A percentile compares a stretch with the other conserved stretches of the same genome.
These are phyloP conservation scores for Actenoides hombroni DNA, from an alignment of 2,113 vertebrate species.

Conservation along the genomic window DNA sequence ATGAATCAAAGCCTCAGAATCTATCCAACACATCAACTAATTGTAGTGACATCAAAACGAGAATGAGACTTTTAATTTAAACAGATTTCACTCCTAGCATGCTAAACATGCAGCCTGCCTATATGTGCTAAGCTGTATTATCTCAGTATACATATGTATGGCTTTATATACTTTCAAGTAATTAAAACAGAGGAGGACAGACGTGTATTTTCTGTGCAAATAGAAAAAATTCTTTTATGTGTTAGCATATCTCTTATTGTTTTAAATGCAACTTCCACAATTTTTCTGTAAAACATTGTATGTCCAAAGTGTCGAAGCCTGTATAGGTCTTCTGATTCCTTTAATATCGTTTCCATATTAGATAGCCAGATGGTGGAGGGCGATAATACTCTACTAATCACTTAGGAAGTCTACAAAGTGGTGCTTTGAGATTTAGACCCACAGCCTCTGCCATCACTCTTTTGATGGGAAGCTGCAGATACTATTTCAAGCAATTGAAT, in stretches of 20 bases:
- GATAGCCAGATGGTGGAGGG: conserved; percentile 74
- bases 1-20: conserved; percentile 41
- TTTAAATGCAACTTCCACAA: not conserved
- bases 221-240: not conserved
- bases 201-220: accelerated
- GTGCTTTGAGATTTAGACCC: conserved; percentile 66
- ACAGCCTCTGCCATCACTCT: conserved; percentile 27
- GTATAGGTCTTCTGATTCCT: conserved; percentile 47
- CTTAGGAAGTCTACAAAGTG: conserved; percentile 70
- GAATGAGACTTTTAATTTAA: conserved; percentile 28
- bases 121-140: conserved; percentile 18
- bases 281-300: not conserved
- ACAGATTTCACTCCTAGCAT: not conserved
- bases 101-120: not conserved
- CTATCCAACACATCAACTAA: conserved; percentile 21
- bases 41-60: conserved; percentile 5
- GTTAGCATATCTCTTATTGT: not conserved
- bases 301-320: not conserved
- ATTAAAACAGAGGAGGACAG: not conserved
- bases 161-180: not conserved
- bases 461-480: conserved; percentile 23
- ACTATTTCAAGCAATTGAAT: conserved; percentile 21
- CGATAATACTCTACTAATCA: conserved; percentile 75
- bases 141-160: not conserved
- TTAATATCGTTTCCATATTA: conserved; percentile 66